A percentile compares a stretch with the other conserved stretches of the same genome.
Evolutionary conservation across 2,797 vertebrate genomes (phyloP).

Genomic region (Limosa lapponica): DNA sequence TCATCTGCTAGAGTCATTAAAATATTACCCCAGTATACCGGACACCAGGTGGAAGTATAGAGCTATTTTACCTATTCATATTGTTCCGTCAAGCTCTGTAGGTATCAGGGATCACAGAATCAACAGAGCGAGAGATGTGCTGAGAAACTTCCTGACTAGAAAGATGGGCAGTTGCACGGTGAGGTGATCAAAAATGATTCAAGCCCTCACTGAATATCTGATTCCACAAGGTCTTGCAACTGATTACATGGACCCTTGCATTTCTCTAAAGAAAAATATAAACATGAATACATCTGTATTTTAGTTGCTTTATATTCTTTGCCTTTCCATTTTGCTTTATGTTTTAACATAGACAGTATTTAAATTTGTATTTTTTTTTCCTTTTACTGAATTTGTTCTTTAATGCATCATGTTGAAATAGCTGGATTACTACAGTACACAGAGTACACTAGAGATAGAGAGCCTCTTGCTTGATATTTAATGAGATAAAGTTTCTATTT

Average conservation of each 20-base stretch:
- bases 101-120: background rate
- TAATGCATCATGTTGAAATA: background rate
- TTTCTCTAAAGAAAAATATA: background rate
- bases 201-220: background rate
- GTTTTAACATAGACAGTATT: background rate
- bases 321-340: background rate
- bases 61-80: background rate
- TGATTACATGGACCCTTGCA: background rate
- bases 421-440: background rate
- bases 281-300: background rate
- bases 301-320: background rate
- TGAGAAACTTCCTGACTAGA: background rate
- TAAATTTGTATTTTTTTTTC: background rate
- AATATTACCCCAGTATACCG: background rate
- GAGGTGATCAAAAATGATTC: background rate
- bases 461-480: background rate
- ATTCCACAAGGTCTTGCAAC: background rate
- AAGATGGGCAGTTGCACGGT: background rate
- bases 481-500: slow-evolving; percentile 32
- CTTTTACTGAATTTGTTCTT: background rate
- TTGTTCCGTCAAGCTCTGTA: background rate
- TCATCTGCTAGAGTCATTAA: background rate
- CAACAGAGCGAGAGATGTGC: background rate
- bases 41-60: background rate
- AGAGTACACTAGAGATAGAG: background rate